Base-by-base conservation (phyloP, 1,140 invertebrate genomes). In the Polypedilum pembai region DNA sequence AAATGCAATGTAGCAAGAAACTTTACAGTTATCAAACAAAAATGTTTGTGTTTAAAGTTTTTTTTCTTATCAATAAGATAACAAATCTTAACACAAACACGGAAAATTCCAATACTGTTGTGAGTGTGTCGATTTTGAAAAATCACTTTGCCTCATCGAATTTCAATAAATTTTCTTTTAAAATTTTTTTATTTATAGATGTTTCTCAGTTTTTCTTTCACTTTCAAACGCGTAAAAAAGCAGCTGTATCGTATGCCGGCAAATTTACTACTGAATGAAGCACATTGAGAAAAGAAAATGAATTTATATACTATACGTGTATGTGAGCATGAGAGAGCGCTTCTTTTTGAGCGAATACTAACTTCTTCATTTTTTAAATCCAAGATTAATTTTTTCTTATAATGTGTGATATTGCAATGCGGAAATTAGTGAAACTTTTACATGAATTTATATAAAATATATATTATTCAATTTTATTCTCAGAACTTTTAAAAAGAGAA, bases 181-280 rank as follows among this genome's bases (percentile, higher is more conserved):
- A 12, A 56, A 56, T 1, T 2, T 66, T 69, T 69, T 69, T 69
- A 69, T 69, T 69, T 69, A 69, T 69, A 69, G 65, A 69, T 69
- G 17, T 69, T 66, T 56, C n/a, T 56, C 45, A 56, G 10, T 56
- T 66, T 66, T 66, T 66, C n/a, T 66, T 18, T 69, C n/a, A 56
- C 3, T 12, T n/a, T 1, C 3, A 3, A 56, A 12, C 12, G 17
- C 20, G 20, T 18, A 20, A 20, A 20, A 69, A 21, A 21, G 20
- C 65, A 69, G 20, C 20, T 69, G 5, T 18, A 18, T 20, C 4
- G 45, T 15, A 15, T 69, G 65, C 65, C 65, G 65, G 65, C 45
- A 56, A 56, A 12, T 20, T 69, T 20, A 69, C n/a, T 18, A 69
- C 65, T 69, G 65, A 69, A 18, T n/a, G n/a, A n/a, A n/a, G 17